phyloP scores from a whole-genome alignment of 2,113 vertebrate genomes.

The Elephas maximus region DNA sequence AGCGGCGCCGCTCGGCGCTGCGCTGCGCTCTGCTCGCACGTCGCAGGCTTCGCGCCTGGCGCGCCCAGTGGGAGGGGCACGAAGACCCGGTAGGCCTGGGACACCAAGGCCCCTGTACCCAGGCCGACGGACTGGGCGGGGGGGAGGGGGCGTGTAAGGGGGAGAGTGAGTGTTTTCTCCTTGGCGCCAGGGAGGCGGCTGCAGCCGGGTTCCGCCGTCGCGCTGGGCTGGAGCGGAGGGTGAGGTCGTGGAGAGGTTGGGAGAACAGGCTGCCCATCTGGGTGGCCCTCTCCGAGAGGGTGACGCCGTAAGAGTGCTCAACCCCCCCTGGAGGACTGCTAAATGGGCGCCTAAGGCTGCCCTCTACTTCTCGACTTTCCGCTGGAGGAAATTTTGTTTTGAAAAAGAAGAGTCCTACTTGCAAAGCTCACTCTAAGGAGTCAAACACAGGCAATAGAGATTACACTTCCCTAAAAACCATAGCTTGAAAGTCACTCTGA shows the following conservation, averaged over 20 bases:
- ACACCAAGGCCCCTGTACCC: background rate
- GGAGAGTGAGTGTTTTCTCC: constrained; percentile 3
- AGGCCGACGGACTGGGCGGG: background rate
- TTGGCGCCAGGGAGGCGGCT: constrained; percentile 74
- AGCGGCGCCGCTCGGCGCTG: background rate
- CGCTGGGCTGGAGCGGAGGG: constrained; percentile 26
- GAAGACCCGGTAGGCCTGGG: background rate
- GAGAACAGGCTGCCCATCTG: background rate
- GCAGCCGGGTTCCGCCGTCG: constrained; percentile 68
- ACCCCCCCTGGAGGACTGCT: background rate
- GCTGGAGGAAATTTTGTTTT: background rate
- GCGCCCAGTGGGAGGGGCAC: background rate
- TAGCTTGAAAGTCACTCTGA: background rate
- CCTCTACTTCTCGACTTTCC: background rate
- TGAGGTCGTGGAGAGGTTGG: constrained; percentile 16
- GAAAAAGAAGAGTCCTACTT: background rate
- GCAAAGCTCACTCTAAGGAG: background rate
- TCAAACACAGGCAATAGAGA: background rate
- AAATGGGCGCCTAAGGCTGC: background rate
- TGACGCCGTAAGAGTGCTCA: background rate
- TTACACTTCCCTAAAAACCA: background rate
- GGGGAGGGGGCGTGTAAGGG: no score
- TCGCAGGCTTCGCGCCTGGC: background rate
- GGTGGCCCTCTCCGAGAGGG: background rate
- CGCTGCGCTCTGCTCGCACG: background rate